Evolutionary conservation across 2,797 vertebrate species (phyloP).

Genomic region (Pogoniulus pusillus): DNA sequence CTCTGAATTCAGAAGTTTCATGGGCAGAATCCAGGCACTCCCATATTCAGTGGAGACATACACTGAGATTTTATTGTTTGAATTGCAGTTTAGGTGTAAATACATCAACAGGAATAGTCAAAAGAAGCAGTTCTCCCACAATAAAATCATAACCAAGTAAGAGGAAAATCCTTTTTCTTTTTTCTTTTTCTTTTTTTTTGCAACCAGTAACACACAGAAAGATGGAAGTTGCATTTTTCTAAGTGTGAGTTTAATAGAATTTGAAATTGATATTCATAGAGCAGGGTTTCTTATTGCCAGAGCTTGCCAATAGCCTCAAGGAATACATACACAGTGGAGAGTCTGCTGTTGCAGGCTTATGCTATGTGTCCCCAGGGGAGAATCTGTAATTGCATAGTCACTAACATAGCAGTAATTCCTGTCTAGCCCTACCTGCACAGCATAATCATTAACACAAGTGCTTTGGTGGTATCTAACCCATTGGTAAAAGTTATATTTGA

Average conservation of each 20-base stretch:
- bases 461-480: not conserved
- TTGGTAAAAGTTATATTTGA: not conserved
- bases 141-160: slow-evolving; percentile 28
- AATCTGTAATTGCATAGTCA: slow-evolving; percentile 42
- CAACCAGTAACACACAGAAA: not conserved
- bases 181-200: not conserved
- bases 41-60: not conserved
- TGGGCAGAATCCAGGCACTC: not conserved
- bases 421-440: not conserved
- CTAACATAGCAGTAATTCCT: slow-evolving; percentile 40
- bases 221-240: not conserved
- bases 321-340: not conserved
- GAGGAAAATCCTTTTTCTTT: not conserved
- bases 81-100: slow-evolving; percentile 1
- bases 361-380: slow-evolving; percentile 16
- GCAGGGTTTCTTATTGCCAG: slow-evolving; percentile 17
- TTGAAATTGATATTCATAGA: slow-evolving; percentile 35
- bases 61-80: not conserved
- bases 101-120: not conserved
- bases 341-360: not conserved
- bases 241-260: slow-evolving; percentile 35
- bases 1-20: not conserved
- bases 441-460: slow-evolving; percentile 37
- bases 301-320: slow-evolving; percentile 31
- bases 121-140: not conserved